These are phyloP conservation scores for Aurelia aurita DNA, from an alignment of 30 jellyfish, hydroid and myxozoan species.

Conservation along the genomic window DNA sequence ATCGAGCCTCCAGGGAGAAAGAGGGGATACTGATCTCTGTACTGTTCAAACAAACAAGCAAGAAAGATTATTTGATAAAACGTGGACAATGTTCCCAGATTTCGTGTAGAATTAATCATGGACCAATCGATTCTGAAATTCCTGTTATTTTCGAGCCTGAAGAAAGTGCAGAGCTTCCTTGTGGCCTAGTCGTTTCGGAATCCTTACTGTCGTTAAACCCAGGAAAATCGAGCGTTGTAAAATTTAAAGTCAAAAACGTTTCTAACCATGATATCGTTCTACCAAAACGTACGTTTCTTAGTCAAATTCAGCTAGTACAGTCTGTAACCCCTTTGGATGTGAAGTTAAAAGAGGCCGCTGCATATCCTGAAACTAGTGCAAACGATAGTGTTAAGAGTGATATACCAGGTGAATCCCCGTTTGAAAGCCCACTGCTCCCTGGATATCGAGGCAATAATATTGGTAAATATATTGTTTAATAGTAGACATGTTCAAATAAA, in stretches of 20 bases:
- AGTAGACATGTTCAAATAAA: too few species aligned
- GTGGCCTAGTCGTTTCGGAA: background rate
- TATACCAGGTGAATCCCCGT: too few species aligned
- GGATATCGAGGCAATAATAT: too few species aligned
- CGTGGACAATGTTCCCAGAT: background rate
- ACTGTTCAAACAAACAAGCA: slow-evolving; percentile 4
- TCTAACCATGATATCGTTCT: slow-evolving; percentile 25
- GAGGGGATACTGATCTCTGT: too few species aligned
- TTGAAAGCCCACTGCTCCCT: too few species aligned
- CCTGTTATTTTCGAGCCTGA: slow-evolving; percentile 19
- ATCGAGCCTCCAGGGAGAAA: too few species aligned
- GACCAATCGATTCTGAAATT: slow-evolving; percentile 6
- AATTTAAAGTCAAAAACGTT: background rate
- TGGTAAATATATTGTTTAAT: too few species aligned
- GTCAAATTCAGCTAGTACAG: slow-evolving; percentile 15
- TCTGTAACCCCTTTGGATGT: slow-evolving; percentile 24
- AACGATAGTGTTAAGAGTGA: too few species aligned
- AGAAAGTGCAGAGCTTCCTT: background rate
- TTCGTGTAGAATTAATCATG: slow-evolving; percentile 29
- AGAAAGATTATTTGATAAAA: background rate
- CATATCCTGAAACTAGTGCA: too few species aligned
- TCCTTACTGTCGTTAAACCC: background rate
- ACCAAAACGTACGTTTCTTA: slow-evolving; percentile 10
- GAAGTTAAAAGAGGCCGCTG: background rate
- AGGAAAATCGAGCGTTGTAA: background rate